A percentile compares a stretch with the other conserved stretches of the same genome.
These are phyloP conservation scores for Crotalus adamanteus DNA, from an alignment of 2,797 vertebrate species.

Conservation along the genomic window DNA sequence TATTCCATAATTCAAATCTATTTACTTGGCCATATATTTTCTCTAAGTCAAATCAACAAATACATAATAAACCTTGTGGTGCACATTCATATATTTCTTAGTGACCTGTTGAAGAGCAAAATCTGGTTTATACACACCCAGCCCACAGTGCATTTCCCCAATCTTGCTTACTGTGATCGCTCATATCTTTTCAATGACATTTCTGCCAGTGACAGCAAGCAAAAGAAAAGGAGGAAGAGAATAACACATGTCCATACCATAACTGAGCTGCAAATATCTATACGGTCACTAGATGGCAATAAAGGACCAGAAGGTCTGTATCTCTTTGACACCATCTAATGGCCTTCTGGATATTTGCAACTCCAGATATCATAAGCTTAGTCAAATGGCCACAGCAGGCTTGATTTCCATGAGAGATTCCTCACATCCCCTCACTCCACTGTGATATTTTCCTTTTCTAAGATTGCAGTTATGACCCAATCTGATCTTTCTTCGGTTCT, in stretches of 20 bases:
- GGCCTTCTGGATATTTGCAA: background rate
- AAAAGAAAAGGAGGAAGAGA: background rate
- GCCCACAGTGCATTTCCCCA: background rate
- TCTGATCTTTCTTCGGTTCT: background rate
- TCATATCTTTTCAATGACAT: background rate
- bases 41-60: background rate
- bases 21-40: background rate
- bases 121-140: background rate
- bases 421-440: background rate
- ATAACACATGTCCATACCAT: background rate
- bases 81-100: background rate
- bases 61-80: background rate
- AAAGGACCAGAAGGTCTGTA: background rate
- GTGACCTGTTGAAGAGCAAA: background rate
- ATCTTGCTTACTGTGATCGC: background rate
- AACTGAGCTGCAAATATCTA: background rate
- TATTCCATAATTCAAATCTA: background rate
- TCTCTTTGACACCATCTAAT: background rate
- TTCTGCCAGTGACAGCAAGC: background rate
- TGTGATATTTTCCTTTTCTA: background rate
- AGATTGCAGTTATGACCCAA: background rate
- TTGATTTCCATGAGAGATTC: background rate
- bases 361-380: background rate
- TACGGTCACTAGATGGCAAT: background rate
- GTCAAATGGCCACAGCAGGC: background rate